Base-by-base conservation (phyloP, 2,113 vertebrate genomes). In the Pachyramphus minor region DNA sequence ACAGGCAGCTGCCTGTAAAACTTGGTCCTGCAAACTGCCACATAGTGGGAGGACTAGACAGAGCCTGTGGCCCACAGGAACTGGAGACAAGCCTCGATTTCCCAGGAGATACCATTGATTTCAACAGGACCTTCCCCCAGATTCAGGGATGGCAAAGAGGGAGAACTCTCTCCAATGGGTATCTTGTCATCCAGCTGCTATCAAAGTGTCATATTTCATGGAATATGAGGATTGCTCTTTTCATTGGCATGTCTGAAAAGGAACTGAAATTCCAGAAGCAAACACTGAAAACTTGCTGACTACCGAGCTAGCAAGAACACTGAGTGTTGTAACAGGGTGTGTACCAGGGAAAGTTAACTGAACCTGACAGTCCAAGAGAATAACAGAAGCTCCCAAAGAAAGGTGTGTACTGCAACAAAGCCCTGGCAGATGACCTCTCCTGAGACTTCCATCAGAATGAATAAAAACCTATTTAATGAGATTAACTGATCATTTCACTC, bases 351-450 rank as follows among this genome's bases (percentile, higher is more conserved):
- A 97, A 97, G 92, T 90, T 97, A 98, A 94, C 92, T 27, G 68
- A 97, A 96, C 83, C 90, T 96, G 96, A 97, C 96, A 94, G 95
- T 93, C 95, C 97, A 90, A 92, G 90, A 84, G 94, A 95, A 94
- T 82, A 95, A 80, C 21, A 87, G 95, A 96, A 90, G 96, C 73
- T 95, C 84, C 90, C 85, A 44, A 91, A 91, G 91, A 68, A 96
- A 93, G 96, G 86, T 91, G 93, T 96, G 91, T 90, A 86, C 85
- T 80, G 74, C 73, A 94, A 95, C 44, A 94, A 97, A 97, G 93
- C 58, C 63, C 16, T 73, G 79, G 90, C 91, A 92, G 90, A 82
- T 93, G 96, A 96, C 96, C 94, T 94, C 89, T 89, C 89, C 37
- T 68, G 74, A 96, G 93, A 90, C 84, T 97, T 89, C 58, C 80